A percentile compares a stretch with the other conserved stretches of the same genome.
Conservation (phyloP, 2,888 invertebrate genomes). For the Lasiommata megera region DNA sequence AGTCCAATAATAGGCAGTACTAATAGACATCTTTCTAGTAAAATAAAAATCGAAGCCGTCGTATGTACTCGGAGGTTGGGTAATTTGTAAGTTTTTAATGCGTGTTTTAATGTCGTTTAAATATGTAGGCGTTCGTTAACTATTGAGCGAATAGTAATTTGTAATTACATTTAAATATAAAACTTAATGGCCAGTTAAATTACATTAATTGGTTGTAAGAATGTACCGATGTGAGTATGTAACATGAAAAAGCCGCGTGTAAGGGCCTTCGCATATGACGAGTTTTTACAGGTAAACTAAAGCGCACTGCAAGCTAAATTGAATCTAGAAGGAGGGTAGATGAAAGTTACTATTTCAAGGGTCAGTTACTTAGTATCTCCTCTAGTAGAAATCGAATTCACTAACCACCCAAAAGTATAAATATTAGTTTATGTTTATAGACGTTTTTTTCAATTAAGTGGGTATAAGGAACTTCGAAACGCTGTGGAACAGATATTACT, state of each 20-base stretch:
- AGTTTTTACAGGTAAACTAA: neutral
- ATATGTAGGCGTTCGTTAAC: conserved; percentile 6
- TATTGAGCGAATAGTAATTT: conserved; percentile 19
- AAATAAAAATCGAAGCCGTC: too few species aligned
- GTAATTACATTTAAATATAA: conserved; percentile 16
- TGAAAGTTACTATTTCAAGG: too few species aligned
- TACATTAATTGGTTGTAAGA: conserved; percentile 14
- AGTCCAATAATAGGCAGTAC: too few species aligned
- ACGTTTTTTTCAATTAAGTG: too few species aligned
- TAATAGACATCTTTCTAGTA: too few species aligned
- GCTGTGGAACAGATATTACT: too few species aligned
- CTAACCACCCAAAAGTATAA: too few species aligned
- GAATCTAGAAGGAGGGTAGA: too few species aligned
- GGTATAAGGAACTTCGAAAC: too few species aligned
- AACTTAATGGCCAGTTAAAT: conserved; percentile 19
- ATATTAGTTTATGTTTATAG: too few species aligned
- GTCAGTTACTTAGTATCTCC: too few species aligned
- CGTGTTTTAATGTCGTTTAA: conserved; percentile 16
- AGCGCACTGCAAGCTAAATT: neutral
- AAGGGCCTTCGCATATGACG: neutral
- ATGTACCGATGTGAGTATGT: neutral
- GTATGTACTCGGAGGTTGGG: neutral
- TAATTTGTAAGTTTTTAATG: neutral
- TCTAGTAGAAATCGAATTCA: too few species aligned
- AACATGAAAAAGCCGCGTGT: neutral